Percentiles rank a stretch among this genome's conserved stretches.
Conservation (phyloP, 1,140 invertebrate genomes). For the Spodoptera litura region DNA sequence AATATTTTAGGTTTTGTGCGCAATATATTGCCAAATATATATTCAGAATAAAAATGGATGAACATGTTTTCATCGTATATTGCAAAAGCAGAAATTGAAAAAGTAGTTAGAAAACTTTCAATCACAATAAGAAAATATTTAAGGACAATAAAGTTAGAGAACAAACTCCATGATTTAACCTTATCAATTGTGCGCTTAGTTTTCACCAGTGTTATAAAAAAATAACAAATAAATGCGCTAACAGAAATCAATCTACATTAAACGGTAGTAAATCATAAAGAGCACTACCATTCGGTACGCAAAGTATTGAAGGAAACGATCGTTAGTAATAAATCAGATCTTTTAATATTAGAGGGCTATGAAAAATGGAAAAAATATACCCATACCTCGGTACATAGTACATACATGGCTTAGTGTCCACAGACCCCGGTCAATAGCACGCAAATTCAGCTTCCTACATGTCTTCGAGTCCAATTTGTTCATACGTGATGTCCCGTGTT, state of each 20-base stretch:
- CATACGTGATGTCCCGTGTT: conserved; percentile 4
- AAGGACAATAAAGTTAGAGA: too few relatives aligned
- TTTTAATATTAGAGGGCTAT: conserved; percentile 2
- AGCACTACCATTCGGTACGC: background rate
- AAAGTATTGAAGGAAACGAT: conserved; percentile 8
- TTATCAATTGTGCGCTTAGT: too few relatives aligned
- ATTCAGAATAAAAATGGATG: too few relatives aligned
- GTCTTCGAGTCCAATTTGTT: conserved; percentile 35
- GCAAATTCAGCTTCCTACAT: conserved; percentile 25
- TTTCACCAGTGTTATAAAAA: too few relatives aligned
- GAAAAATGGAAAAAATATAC: conserved; percentile 3
- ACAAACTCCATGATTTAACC: too few relatives aligned
- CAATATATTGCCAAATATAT: too few relatives aligned
- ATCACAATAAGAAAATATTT: too few relatives aligned
- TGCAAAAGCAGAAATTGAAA: too few relatives aligned
- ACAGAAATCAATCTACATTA: background rate
- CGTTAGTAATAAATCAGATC: conserved; percentile 1
- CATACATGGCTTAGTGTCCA: background rate
- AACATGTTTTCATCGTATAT: too few relatives aligned
- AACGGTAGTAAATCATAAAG: background rate
- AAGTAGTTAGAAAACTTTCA: too few relatives aligned
- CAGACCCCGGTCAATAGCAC: conserved; percentile 29
- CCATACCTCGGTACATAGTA: too few relatives aligned
- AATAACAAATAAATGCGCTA: background rate
- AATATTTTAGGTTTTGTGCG: too few relatives aligned